Conservation (phyloP, 1,140 invertebrate species). For the Daktulosphaira vitifoliae region DNA sequence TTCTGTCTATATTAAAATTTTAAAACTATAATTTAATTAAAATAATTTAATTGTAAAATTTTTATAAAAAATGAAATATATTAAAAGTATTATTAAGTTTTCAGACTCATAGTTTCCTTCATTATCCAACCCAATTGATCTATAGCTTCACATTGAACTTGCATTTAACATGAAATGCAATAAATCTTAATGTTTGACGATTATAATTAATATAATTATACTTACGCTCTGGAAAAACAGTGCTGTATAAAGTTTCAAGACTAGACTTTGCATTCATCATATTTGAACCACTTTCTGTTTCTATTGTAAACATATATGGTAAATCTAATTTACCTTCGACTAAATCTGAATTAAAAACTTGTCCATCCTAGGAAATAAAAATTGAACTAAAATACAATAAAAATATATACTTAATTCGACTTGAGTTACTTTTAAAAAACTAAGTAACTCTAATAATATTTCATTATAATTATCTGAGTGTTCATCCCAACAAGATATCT, state of each 20-base stretch:
- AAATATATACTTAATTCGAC: neutral
- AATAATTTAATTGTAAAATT: too few relatives aligned
- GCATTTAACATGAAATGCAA: too few relatives aligned
- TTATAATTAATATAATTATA: neutral
- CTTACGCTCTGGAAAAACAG: neutral
- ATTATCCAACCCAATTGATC: too few relatives aligned
- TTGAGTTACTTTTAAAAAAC: slow-evolving; percentile 12
- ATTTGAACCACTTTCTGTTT: neutral
- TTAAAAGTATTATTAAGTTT: too few relatives aligned
- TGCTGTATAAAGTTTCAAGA: neutral
- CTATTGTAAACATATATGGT: neutral
- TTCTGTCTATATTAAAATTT: too few relatives aligned
- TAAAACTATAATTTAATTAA: too few relatives aligned
- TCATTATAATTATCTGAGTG: neutral
- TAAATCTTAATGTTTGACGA: too few relatives aligned
- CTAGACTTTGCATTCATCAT: neutral
- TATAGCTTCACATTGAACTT: too few relatives aligned
- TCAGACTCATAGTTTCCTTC: too few relatives aligned
- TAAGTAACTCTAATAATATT: slow-evolving; percentile 1
- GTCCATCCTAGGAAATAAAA: neutral
- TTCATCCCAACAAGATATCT: neutral
- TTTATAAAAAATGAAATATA: too few relatives aligned
- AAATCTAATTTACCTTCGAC: neutral
- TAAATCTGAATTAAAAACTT: neutral
- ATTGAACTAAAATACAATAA: neutral